These are phyloP conservation scores for Diogma glabrata DNA, from an alignment of 2,888 invertebrate genomes.

Conservation along the genomic window DNA sequence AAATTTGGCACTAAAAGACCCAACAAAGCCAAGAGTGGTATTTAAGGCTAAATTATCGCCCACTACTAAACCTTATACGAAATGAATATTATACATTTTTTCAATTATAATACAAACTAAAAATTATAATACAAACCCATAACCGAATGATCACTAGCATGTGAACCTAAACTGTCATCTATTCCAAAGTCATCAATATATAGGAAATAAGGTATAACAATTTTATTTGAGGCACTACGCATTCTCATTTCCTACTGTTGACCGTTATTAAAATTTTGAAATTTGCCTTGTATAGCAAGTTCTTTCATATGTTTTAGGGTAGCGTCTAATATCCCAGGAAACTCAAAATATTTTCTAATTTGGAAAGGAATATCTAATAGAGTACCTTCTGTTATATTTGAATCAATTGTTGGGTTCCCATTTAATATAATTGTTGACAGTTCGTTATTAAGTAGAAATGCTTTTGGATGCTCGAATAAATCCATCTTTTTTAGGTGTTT, in stretches of 20 bases:
- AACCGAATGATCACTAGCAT: background rate
- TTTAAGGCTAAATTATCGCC: constrained; percentile 1
- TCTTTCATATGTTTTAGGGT: background rate
- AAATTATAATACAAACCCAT: background rate
- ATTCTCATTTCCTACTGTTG: background rate
- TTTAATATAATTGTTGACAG: background rate
- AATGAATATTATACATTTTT: background rate
- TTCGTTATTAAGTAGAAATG: background rate
- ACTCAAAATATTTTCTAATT: constrained; percentile 1
- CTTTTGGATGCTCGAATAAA: background rate
- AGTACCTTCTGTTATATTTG: background rate
- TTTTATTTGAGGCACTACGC: background rate
- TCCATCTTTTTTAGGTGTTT: background rate
- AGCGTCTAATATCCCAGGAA: background rate
- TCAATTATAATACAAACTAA: background rate
- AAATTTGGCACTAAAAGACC: background rate
- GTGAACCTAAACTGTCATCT: background rate
- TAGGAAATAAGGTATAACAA: background rate
- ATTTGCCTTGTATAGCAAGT: background rate
- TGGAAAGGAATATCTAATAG: background rate
- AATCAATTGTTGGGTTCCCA: constrained; percentile 1
- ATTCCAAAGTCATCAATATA: background rate
- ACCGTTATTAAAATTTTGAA: background rate
- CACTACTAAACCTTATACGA: background rate
- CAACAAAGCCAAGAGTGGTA: background rate